Conservation (phyloP, 2,797 vertebrate genomes). For the Cryptoprocta ferox region DNA sequence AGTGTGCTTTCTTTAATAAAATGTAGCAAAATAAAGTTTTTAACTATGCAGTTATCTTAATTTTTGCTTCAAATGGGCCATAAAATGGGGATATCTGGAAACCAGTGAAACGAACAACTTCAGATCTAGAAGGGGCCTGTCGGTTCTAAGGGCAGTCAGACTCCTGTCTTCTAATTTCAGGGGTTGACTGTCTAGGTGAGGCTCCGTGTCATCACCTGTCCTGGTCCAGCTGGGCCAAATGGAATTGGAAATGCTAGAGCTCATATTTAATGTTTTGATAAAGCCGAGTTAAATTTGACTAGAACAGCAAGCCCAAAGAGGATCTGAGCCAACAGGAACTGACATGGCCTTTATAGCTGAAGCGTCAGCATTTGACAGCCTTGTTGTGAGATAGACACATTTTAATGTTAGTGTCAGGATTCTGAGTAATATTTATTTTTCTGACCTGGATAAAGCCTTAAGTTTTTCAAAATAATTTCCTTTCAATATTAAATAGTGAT, state of each 20-base stretch:
- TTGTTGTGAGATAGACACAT: constrained; percentile 40
- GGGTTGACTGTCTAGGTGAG: neutral
- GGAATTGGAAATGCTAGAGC: neutral
- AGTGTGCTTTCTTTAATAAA: constrained; percentile 36
- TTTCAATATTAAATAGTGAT: neutral
- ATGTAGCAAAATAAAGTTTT: constrained; percentile 32
- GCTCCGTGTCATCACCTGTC: neutral
- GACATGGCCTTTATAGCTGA: neutral
- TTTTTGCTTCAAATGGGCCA: neutral
- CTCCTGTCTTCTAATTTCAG: neutral
- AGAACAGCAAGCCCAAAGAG: constrained; percentile 59
- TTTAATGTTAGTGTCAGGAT: constrained; percentile 59
- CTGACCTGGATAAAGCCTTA: constrained; percentile 41
- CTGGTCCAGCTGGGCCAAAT: neutral
- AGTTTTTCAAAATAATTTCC: constrained; percentile 44
- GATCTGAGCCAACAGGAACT: constrained; percentile 69
- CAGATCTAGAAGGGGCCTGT: neutral
- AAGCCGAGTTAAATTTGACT: constrained; percentile 33
- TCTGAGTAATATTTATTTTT: constrained; percentile 67
- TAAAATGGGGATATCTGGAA: neutral
- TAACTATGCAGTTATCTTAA: neutral
- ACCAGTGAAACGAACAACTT: neutral
- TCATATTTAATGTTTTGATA: neutral
- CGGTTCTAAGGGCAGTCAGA: neutral
- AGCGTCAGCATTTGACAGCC: constrained; percentile 65